Conservation (phyloP, 2,888 invertebrate genomes). For the Lasioglossum lativentre region DNA sequence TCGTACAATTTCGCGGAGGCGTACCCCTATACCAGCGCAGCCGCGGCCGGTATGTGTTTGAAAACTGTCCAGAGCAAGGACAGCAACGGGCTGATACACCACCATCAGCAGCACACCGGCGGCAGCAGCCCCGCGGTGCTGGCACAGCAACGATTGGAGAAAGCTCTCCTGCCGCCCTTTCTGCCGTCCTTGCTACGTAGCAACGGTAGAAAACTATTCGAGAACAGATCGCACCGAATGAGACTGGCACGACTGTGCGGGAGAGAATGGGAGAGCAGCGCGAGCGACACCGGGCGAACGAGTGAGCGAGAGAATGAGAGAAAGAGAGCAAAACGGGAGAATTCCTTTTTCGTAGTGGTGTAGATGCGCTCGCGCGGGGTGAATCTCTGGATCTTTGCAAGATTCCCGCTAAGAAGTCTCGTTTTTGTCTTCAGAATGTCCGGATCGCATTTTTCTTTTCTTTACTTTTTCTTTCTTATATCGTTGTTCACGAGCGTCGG, state of each 20-base stretch:
- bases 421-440: not conserved
- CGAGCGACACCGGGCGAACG: not conserved
- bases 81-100: conserved; percentile 75
- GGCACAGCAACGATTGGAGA: conserved; percentile 79
- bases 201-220: conserved; percentile 79
- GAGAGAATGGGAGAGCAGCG: conserved; percentile 24
- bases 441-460: not conserved
- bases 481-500: not conserved
- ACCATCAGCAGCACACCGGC: conserved; percentile 72
- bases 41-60: conserved; percentile 87
- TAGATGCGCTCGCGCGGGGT: conserved; percentile 33
- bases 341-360: conserved; percentile 20
- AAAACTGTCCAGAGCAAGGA: conserved; percentile 76
- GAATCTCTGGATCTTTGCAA: conserved; percentile 29
- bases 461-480: not conserved
- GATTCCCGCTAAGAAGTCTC: conserved; percentile 36
- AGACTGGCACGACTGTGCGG: conserved; percentile 41
- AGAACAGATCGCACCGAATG: conserved; percentile 42
- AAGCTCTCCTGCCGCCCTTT: conserved; percentile 80
- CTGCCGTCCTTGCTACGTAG: conserved; percentile 81
- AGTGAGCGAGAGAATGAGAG: not conserved
- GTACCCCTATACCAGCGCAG: conserved; percentile 88
- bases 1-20: conserved; percentile 91
- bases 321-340: not conserved
- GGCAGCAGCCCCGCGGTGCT: conserved; percentile 75